These are phyloP conservation scores for Phorcus lineatus DNA, from an alignment of 2,888 invertebrate species.

Conservation along the genomic window DNA sequence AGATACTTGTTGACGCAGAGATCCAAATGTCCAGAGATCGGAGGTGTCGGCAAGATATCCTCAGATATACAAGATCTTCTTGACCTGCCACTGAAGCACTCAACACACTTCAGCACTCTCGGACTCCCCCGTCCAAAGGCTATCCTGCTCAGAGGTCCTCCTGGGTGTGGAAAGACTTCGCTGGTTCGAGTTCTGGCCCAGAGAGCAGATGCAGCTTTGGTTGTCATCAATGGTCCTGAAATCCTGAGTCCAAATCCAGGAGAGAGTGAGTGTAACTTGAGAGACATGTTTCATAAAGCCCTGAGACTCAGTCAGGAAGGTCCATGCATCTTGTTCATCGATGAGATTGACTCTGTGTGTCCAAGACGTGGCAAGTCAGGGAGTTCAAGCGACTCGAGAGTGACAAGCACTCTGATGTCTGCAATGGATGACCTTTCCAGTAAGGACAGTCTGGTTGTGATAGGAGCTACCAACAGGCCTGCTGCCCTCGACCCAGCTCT, in stretches of 20 bases:
- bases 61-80: constrained; percentile 55
- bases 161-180: constrained; percentile 78
- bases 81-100: constrained; percentile 41
- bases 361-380: constrained; percentile 47
- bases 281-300: constrained; percentile 77
- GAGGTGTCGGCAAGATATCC: constrained; percentile 57
- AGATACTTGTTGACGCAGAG: constrained; percentile 44
- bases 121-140: constrained; percentile 54
- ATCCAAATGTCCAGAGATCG: constrained; percentile 35
- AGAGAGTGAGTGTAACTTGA: constrained; percentile 77
- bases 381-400: constrained; percentile 72
- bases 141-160: constrained; percentile 66
- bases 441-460: constrained; percentile 75
- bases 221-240: constrained; percentile 76
- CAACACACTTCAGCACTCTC: constrained; percentile 33
- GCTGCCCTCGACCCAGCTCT: constrained; percentile 77
- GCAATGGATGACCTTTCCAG: constrained; percentile 77
- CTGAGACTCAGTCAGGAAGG: constrained; percentile 72
- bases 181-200: constrained; percentile 81
- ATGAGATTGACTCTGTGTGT: constrained; percentile 74
- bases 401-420: constrained; percentile 76
- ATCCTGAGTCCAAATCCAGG: constrained; percentile 78
- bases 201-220: constrained; percentile 76
- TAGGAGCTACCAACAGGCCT: constrained; percentile 79
- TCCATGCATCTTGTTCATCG: constrained; percentile 75